Percentiles rank a stretch among this genome's conserved stretches.
These are phyloP conservation scores for Talpa occidentalis DNA, from an alignment of 2,113 vertebrate species.

Conservation along the genomic window DNA sequence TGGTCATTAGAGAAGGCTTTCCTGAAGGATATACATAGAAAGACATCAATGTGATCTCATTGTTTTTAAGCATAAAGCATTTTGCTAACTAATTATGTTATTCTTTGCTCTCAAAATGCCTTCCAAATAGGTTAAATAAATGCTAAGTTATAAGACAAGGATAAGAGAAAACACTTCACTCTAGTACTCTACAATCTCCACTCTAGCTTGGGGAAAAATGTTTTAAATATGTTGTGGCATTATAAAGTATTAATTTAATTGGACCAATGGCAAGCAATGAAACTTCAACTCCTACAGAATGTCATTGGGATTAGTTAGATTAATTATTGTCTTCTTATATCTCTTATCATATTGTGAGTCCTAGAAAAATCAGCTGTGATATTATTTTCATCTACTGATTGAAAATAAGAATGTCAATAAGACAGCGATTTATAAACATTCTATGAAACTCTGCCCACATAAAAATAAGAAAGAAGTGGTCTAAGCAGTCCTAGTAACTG, in stretches of 20 bases:
- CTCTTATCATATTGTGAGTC: not conserved
- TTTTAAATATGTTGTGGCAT: not conserved
- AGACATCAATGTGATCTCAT: not conserved
- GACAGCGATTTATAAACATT: conserved; percentile 30
- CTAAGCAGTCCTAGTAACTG: not conserved
- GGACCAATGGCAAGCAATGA: not conserved
- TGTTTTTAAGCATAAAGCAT: not conserved
- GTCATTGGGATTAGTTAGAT: not conserved
- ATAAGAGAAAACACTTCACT: not conserved
- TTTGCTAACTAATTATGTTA: not conserved
- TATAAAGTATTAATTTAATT: not conserved
- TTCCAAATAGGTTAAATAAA: conserved; percentile 7
- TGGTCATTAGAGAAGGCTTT: not conserved
- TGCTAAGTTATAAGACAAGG: not conserved
- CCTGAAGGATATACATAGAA: not conserved
- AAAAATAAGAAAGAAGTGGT: conserved; percentile 8
- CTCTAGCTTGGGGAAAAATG: not conserved
- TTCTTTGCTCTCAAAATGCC: conserved; percentile 9
- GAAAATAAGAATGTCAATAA: not conserved
- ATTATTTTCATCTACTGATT: conserved; percentile 41
- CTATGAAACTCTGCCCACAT: not conserved
- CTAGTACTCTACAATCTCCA: not conserved
- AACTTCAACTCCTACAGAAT: not conserved
- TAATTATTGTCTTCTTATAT: not conserved
- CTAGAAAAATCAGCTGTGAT: not conserved